Conservation (phyloP, 1,140 invertebrate genomes). For the Asobara japonica region DNA sequence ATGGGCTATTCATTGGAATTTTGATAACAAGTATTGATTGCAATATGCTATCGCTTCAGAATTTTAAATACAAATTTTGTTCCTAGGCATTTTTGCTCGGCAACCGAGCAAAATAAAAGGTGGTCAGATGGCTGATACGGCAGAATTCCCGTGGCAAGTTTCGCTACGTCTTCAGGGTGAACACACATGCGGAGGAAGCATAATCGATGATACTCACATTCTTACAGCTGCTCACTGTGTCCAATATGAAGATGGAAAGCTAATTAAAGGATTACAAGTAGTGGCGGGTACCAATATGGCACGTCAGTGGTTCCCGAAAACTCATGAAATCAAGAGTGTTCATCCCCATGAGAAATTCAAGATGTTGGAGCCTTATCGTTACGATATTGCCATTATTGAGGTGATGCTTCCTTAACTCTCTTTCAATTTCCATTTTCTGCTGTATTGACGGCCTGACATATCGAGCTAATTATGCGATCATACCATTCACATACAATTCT, state of each 20-base stretch:
- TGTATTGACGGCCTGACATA: too few species aligned
- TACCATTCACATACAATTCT: too few species aligned
- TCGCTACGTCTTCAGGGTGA: neutral
- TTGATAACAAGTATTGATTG: too few species aligned
- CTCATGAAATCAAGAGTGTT: neutral
- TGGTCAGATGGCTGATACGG: neutral
- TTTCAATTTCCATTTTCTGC: too few species aligned
- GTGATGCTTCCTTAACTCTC: too few species aligned
- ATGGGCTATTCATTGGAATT: too few species aligned
- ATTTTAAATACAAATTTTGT: too few species aligned
- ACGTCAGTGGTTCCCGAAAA: neutral
- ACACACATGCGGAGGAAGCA: constrained; percentile 49
- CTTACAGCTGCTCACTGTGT: constrained; percentile 65
- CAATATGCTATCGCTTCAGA: too few species aligned
- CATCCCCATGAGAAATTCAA: neutral
- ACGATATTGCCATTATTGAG: neutral
- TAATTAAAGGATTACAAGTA: neutral
- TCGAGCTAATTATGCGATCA: too few species aligned
- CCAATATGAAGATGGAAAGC: neutral
- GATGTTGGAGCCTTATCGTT: neutral
- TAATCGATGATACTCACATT: constrained; percentile 60
- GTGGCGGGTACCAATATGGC: neutral
- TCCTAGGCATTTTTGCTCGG: too few species aligned
- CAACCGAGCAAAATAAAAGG: neutral
- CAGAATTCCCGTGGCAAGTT: neutral